These are phyloP conservation scores for Bubo blakistoni DNA, from an alignment of 2,113 vertebrate genomes.

Conservation along the genomic window DNA sequence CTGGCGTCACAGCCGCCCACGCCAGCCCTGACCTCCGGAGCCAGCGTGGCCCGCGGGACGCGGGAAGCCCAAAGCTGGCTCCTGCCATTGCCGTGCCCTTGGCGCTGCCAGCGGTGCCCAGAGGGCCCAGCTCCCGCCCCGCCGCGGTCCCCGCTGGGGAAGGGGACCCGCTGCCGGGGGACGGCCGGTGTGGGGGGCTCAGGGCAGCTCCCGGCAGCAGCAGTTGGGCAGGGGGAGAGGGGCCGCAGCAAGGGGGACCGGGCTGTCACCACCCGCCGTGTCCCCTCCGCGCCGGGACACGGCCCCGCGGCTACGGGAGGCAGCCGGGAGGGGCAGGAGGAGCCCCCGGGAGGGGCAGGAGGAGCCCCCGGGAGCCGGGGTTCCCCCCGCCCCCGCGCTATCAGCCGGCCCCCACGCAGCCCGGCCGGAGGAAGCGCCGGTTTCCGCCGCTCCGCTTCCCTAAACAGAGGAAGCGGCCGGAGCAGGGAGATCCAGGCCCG, in stretches of 20 bases:
- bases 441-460: conserved; percentile 6
- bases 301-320: not conserved
- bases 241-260: rapidly evolving
- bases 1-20: conserved; percentile 3
- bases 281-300: rapidly evolving
- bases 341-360: not conserved
- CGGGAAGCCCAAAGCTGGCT: not conserved
- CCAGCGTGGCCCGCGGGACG: not conserved
- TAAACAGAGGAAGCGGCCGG: conserved; percentile 20
- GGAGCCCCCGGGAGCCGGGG: not conserved
- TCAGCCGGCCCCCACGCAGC: not conserved
- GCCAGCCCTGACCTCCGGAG: not conserved
- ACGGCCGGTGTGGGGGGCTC: rapidly evolving
- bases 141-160: not conserved
- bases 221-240: rapidly evolving
- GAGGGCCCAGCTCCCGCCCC: not conserved
- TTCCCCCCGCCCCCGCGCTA: not conserved
- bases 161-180: not conserved
- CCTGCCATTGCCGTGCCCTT: not conserved
- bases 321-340: not conserved
- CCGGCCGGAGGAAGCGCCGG: conserved; percentile 14
- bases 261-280: not conserved
- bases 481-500: not conserved
- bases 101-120: not conserved
- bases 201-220: not conserved